phyloP scores from a whole-genome alignment of 2,113 vertebrate genomes.

The Corythornis cristatus region DNA sequence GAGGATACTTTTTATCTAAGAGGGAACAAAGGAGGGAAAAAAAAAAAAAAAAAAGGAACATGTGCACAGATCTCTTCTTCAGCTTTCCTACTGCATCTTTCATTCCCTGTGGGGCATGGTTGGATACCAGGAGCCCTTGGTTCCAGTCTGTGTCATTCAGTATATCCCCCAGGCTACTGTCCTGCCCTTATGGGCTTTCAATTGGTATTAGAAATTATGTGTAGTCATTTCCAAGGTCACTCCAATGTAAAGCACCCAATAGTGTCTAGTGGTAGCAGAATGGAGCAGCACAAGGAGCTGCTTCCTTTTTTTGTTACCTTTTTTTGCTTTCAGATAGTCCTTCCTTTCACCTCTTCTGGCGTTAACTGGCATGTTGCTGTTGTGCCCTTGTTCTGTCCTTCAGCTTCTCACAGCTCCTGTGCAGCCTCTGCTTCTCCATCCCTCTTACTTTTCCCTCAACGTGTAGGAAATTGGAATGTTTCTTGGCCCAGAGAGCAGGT shows the following conservation, averaged over 20 bases:
- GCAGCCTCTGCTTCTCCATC: neutral
- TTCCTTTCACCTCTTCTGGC: neutral
- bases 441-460: neutral
- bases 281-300: neutral
- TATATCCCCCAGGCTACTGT: neutral
- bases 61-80: neutral
- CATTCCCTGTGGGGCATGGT: neutral
- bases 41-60: accelerated
- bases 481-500: neutral
- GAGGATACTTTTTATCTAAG: neutral
- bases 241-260: neutral
- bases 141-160: neutral
- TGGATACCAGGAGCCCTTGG: neutral
- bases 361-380: accelerated
- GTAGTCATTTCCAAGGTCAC: accelerated
- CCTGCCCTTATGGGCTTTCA: neutral
- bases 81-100: neutral
- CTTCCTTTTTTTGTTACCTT: neutral
- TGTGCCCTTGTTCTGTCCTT: neutral
- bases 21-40: accelerated
- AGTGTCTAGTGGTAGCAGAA: neutral
- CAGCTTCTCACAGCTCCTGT: neutral
- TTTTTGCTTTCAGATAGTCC: neutral
- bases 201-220: neutral
- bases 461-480: accelerated